Evolutionary conservation across 2,888 invertebrate genomes (phyloP).

Genomic region (Heliconius charithonia): DNA sequence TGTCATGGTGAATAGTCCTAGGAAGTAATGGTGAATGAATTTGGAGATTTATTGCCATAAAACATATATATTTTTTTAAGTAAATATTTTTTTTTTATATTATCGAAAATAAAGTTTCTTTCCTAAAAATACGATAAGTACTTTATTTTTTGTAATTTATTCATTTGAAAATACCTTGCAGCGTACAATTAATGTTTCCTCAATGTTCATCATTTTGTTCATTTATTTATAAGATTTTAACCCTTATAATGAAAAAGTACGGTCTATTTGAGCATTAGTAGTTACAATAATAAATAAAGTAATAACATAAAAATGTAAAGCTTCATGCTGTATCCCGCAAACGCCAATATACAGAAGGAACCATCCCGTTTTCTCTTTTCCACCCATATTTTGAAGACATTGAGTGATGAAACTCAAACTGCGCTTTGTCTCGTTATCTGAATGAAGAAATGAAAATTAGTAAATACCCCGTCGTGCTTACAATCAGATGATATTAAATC

Average conservation of each 20-base stretch:
- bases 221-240: too few relatives aligned
- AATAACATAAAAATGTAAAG: background rate
- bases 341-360: background rate
- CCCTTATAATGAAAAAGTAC: too few relatives aligned
- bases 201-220: too few relatives aligned
- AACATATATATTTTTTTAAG: background rate
- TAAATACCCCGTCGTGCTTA: background rate
- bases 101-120: background rate
- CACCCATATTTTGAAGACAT: background rate
- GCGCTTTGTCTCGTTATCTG: background rate
- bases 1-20: background rate
- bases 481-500: background rate
- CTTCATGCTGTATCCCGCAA: background rate
- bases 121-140: too few relatives aligned
- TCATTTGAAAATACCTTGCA: too few relatives aligned
- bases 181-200: too few relatives aligned
- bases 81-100: background rate
- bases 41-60: background rate
- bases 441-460: background rate
- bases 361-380: background rate
- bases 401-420: background rate
- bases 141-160: too few relatives aligned
- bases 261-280: too few relatives aligned
- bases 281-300: too few relatives aligned
- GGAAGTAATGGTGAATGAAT: slow-evolving; percentile 4